Evolutionary conservation across 2,113 vertebrate genomes (phyloP), one percentile per base, ranked within the genome.

Genomic region (Rhinopomastus cyanomelas): DNA sequence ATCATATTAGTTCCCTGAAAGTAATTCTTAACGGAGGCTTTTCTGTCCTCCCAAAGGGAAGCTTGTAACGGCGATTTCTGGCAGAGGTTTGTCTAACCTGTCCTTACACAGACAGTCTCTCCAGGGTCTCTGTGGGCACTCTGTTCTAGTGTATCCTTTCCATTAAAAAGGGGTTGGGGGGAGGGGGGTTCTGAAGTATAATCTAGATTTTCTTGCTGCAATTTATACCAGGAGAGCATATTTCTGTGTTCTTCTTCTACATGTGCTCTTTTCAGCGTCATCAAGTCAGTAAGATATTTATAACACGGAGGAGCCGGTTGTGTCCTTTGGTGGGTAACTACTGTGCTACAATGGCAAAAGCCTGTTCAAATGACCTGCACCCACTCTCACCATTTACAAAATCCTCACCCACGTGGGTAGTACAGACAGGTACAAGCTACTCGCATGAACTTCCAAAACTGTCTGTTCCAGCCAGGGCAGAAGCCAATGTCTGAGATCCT

Each of bases 221-320:
- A 22, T 84, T 91, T 81, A 88, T 67, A 92, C 16, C 53, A 86
- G 26, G 23, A 78, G 12, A 78, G 29, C 65, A 5, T 79, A 79
- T 69, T 90, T 89, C 14, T 39, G 78, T 84, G 51, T 86, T 81
- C 74, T 86, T 81, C 74, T 88, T 72, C 55, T 72, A 44, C 34
- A 68, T 46, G 17, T 88, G 69, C 51, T 81, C 55, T 81, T 84
- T 84, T 44, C 37, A 65, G 55, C 61, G 55, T 59, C 95, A 88
- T 65, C 65, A 88, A 78, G 83, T 90, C 86, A 85, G 44, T 57
- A 57, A 84, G 62, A 66, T 91, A 95, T 94, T 91, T 90, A 73
- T 95, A 95, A 93, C 62, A 79, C 32, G 76, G 71, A 49, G 37
- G 62, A 79, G 49, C 0, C 51, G 32, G 46, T 57, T 60, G 27